Percentiles rank a stretch among this genome's conserved stretches.
Evolutionary conservation across 2,888 invertebrate genomes (phyloP).

Genomic region (Biston stratarius): DNA sequence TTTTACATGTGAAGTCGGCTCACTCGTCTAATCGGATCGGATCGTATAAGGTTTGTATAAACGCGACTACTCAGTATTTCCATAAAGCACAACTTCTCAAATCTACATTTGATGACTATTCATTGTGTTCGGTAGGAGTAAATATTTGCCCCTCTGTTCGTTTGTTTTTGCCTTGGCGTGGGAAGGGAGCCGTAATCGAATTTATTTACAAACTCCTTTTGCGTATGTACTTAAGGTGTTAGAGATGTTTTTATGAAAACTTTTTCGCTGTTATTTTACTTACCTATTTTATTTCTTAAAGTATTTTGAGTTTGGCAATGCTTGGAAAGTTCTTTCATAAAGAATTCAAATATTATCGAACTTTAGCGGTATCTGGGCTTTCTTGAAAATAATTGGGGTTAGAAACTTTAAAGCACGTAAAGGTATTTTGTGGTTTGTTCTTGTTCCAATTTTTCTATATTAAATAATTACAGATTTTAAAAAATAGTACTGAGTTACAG

Average conservation of each 20-base stretch:
- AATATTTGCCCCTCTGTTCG: constrained; percentile 53
- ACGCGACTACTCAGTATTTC: background rate
- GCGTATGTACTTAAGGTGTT: constrained; percentile 45
- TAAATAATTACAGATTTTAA: too few species aligned
- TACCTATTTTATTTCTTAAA: constrained; percentile 22
- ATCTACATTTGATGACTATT: constrained; percentile 48
- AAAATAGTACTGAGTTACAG: too few species aligned
- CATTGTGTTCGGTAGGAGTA: constrained; percentile 49
- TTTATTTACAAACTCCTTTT: constrained; percentile 47
- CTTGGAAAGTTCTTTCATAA: constrained; percentile 18
- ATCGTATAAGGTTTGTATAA: background rate
- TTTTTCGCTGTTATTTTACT: constrained; percentile 28
- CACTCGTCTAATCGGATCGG: background rate
- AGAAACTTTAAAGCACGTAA: background rate
- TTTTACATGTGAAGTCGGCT: too few species aligned
- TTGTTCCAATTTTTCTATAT: too few species aligned
- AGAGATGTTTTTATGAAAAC: constrained; percentile 27
- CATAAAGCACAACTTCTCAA: constrained; percentile 36
- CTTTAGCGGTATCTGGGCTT: constrained; percentile 7
- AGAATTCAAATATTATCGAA: constrained; percentile 25
- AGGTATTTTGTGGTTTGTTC: too few species aligned
- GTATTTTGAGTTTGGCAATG: constrained; percentile 24
- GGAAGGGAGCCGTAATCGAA: constrained; percentile 53
- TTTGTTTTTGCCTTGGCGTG: constrained; percentile 49
- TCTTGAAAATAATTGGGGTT: constrained; percentile 10